Evolutionary conservation across 2,797 vertebrate species (phyloP).

Genomic region (Sebastes dallii): DNA sequence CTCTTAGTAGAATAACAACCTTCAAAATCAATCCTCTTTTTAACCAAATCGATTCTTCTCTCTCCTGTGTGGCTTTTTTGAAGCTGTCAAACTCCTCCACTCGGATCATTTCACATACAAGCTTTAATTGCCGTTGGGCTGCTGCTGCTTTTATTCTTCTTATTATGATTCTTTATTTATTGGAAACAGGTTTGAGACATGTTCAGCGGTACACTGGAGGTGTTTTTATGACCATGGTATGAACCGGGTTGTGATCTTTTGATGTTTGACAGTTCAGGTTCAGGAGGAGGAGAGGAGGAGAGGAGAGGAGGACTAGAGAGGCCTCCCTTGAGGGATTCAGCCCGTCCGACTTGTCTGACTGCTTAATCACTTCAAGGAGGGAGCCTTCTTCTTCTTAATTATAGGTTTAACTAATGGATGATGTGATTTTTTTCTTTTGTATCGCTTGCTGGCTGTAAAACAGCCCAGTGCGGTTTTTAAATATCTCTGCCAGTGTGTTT

Average conservation of each 20-base stretch:
- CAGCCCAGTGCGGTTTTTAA: conserved; percentile 2
- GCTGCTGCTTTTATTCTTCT: neutral
- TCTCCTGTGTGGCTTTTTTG: neutral
- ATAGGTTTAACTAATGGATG: conserved; percentile 51
- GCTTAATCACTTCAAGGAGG: conserved; percentile 77
- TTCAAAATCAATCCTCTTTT: neutral
- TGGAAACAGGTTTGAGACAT: conserved; percentile 54
- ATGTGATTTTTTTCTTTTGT: neutral
- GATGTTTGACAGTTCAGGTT: conserved; percentile 80
- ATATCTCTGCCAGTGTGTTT: conserved; percentile 12
- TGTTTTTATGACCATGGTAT: conserved; percentile 80
- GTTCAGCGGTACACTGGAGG: conserved; percentile 65
- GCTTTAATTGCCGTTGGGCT: conserved; percentile 19
- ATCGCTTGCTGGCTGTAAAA: neutral
- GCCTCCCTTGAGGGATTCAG: conserved; percentile 82
- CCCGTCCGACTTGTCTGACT: conserved; percentile 91
- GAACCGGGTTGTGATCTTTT: conserved; percentile 85
- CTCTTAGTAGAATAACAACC: neutral
- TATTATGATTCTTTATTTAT: neutral
- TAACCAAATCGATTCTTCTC: neutral
- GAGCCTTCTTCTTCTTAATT: conserved; percentile 72
- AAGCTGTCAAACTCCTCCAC: conserved; percentile 16
- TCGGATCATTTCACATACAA: neutral
- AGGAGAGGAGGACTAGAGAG: conserved; percentile 21
- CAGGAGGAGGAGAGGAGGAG: too few species aligned